Base-by-base conservation (phyloP, 2,888 invertebrate genomes). In the Andrena chrysosceles region DNA sequence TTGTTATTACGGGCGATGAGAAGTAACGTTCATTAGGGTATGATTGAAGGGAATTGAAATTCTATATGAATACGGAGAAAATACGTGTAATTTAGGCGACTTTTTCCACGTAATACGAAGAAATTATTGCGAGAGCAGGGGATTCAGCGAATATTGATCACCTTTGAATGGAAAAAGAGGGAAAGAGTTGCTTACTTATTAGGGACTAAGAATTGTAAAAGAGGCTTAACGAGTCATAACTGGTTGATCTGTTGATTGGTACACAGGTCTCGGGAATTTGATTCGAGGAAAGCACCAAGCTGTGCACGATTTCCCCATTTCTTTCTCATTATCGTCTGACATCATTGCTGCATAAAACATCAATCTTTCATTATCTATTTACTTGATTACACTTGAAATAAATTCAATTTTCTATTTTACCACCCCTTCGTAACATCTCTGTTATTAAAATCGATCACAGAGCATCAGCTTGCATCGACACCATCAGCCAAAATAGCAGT, bases 141-240 rank as follows among this genome's bases (percentile, higher is more conserved):
- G 29, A 62, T 35, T 42, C 20, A 62, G 33, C 5, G 23, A 31
- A 16, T n/a, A 73, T 48, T 62, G 80, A 83, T 76, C 69, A 62
- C 42, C 7, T 8, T 29, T 81, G 69, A 80, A 75, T 81, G 67
- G 49, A 52, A 72, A 64, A 62, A 33, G 42, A 59, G 56, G 23
- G 48, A 56, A 63, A 20, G 35, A 66, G 56, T 79, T 63, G 72
- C 8, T 16, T 69, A 66, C 42, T 73, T 73, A 83, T 77, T 73
- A 62, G 54, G 49, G 16, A 42, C 29, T 81, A 71, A 76, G 67
- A 66, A 68, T 76, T 62, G 64, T 69, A 70, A 81, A 72, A 69
- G 77, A 35, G 64, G 68, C 69, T 56, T 83, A 81, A 83, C 72
- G 83, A 83, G 81, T n/a, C 48, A 20, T 69, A 73, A 72, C 35